Percentiles rank a stretch among this genome's conserved stretches.
phyloP scores from a whole-genome alignment of 2,888 invertebrate genomes.

The Nemotelus pantherinus region DNA sequence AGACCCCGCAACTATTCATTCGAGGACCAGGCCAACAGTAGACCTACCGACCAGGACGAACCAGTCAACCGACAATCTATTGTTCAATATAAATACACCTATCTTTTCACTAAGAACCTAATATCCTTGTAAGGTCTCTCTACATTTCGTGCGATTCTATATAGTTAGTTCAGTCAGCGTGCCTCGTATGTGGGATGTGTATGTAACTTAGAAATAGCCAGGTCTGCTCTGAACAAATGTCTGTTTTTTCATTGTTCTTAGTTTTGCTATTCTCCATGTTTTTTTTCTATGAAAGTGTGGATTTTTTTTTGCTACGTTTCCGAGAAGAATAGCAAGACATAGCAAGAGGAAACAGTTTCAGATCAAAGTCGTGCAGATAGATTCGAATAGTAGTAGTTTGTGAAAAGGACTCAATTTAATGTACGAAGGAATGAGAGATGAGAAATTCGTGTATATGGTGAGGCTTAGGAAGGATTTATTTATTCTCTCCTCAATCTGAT shows the following conservation, averaged over 20 bases:
- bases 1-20: constrained; percentile 32
- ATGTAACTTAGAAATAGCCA: not conserved
- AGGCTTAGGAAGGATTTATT: too few species aligned
- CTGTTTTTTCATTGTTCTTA: not conserved
- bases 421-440: too few species aligned
- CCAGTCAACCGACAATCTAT: not conserved
- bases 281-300: not conserved
- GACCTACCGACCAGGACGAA: not conserved
- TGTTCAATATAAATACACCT: constrained; percentile 7
- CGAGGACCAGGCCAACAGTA: not conserved
- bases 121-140: constrained; percentile 34
- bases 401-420: too few species aligned
- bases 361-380: too few species aligned
- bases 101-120: constrained; percentile 39
- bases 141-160: not conserved
- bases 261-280: not conserved
- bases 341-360: not conserved
- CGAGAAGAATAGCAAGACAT: not conserved
- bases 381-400: too few species aligned
- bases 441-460: too few species aligned
- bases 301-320: constrained; percentile 6
- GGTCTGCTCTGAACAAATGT: not conserved
- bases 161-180: not conserved
- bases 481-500: too few species aligned
- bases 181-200: not conserved